These are phyloP conservation scores for Cynopterus brachyotis DNA, from an alignment of 2,113 vertebrate genomes.

Conservation along the genomic window DNA sequence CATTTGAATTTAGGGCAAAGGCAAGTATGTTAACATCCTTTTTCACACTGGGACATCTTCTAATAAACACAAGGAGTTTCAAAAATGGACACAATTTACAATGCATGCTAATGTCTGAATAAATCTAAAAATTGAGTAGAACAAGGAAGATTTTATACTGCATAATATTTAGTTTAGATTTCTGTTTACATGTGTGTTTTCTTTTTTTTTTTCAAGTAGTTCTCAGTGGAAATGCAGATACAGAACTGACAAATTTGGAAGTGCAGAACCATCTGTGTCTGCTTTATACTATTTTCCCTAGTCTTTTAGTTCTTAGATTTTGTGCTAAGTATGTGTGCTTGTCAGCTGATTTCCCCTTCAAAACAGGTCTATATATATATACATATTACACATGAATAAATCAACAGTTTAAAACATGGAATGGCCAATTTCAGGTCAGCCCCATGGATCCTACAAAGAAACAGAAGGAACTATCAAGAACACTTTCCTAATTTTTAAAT, in stretches of 20 bases:
- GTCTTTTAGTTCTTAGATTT: slow-evolving; percentile 14
- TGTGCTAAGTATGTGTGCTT: slow-evolving; percentile 25
- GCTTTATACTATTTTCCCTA: neutral
- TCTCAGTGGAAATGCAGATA: neutral
- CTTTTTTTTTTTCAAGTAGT: slow-evolving; percentile 44
- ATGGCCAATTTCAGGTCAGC: neutral
- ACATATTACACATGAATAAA: slow-evolving; percentile 39
- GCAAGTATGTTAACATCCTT: neutral
- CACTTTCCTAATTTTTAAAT: neutral
- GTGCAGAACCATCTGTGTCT: neutral
- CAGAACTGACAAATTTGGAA: neutral
- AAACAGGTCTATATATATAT: neutral
- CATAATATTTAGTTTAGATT: neutral
- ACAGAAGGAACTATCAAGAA: neutral
- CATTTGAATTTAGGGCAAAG: slow-evolving; percentile 34
- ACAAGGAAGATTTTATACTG: neutral
- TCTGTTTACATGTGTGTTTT: slow-evolving; percentile 12
- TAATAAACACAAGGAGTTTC: neutral
- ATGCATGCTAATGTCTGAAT: neutral
- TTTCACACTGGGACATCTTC: slow-evolving; percentile 13
- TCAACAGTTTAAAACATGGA: slow-evolving; percentile 16
- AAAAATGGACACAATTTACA: slow-evolving; percentile 6
- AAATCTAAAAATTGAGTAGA: neutral
- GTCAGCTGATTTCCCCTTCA: neutral
- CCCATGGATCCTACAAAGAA: neutral